Evolutionary conservation across 2,113 vertebrate species (phyloP), one percentile per base, ranked within the genome.

Genomic region (Puma concolor): DNA sequence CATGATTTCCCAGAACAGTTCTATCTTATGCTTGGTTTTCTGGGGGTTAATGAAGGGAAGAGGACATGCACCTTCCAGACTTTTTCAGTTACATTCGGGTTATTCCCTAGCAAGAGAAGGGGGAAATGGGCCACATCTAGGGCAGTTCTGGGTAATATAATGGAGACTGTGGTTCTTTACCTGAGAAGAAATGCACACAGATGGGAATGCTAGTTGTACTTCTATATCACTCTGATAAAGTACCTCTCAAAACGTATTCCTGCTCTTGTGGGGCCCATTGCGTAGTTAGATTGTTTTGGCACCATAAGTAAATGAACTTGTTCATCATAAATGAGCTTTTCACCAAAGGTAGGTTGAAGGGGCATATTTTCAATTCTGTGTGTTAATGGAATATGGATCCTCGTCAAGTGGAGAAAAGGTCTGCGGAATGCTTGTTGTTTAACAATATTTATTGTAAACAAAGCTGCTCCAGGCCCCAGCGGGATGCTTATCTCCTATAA

Each of bases 261-360:
- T 85, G 69, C 23, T 74, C 86, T 85, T 94, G n/a, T 88, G 50
- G 74, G 52, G 80, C 44, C 64, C 77, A 71, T 84, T 92, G 50
- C 60, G 64, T 83, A 92, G 38, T 91, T 38, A 76, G 15, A 54
- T 96, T 95, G 60, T 54, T 97, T 94, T 84, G 57, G 48, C 63
- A 63, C 23, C 38, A 27, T 90, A 86, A 96, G 50, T 87, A 95
- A 97, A 96, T 95, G 84, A 96, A 94, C 41, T 48, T 92, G 10
- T 96, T 97, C 8, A 48, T 95, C 69, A 95, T 86, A 96, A 97
- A 94, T 79, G 64, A 97, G 48, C 60, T 97, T 52, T 88, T 96
- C n/a, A 88, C 13, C 52, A 93, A 97, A 97, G 31, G 54, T 74
- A 54, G 31, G 64, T 67, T 85, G 95, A 92, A 85, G 21, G 84